A percentile compares a stretch with the other conserved stretches of the same genome.
These are phyloP conservation scores for Conopomorpha cramerella DNA, from an alignment of 1,140 invertebrate species.

Conservation along the genomic window DNA sequence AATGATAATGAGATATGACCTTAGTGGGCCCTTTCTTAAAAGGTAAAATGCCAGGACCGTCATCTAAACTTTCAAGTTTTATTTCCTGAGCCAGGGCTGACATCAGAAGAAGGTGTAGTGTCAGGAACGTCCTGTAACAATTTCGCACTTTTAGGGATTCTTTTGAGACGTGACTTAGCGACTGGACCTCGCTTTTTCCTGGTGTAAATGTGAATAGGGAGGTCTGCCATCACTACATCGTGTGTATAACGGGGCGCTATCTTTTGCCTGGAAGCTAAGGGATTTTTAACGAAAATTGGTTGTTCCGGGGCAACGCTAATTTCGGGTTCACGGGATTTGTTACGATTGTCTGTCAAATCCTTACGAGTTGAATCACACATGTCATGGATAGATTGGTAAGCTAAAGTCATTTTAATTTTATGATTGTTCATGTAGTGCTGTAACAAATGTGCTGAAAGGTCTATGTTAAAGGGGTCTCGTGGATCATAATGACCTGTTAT, in stretches of 20 bases:
- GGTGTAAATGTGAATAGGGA: no score
- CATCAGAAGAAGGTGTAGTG: slow-evolving; percentile 2
- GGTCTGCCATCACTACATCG: no score
- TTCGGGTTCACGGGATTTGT: slow-evolving; percentile 9
- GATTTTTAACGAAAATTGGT: slow-evolving; percentile 9
- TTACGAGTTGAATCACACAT: not conserved
- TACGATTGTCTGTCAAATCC: slow-evolving; percentile 1
- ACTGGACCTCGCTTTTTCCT: no score
- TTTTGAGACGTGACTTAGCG: no score
- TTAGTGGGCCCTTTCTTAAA: slow-evolving; percentile 7
- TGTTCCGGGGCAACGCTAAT: slow-evolving; percentile 7
- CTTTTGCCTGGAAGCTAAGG: slow-evolving; percentile 7
- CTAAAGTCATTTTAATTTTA: no score
- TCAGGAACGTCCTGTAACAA: slow-evolving; percentile 13
- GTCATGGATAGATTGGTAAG: not conserved
- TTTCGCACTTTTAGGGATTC: slow-evolving; percentile 10
- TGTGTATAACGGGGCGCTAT: slow-evolving; percentile 6
- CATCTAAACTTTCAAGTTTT: slow-evolving; percentile 8
- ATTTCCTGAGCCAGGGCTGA: slow-evolving; percentile 7
- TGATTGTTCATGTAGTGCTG: no score
- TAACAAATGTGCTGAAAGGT: not conserved
- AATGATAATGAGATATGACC: slow-evolving; percentile 6
- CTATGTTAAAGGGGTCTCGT: slow-evolving; percentile 2
- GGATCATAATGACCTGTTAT: slow-evolving; percentile 5
- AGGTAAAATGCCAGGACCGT: slow-evolving; percentile 9